Percentiles rank a stretch among this genome's conserved stretches.
These are phyloP conservation scores for Tricholauxania praeusta DNA, from an alignment of 2,888 invertebrate species.

Conservation along the genomic window DNA sequence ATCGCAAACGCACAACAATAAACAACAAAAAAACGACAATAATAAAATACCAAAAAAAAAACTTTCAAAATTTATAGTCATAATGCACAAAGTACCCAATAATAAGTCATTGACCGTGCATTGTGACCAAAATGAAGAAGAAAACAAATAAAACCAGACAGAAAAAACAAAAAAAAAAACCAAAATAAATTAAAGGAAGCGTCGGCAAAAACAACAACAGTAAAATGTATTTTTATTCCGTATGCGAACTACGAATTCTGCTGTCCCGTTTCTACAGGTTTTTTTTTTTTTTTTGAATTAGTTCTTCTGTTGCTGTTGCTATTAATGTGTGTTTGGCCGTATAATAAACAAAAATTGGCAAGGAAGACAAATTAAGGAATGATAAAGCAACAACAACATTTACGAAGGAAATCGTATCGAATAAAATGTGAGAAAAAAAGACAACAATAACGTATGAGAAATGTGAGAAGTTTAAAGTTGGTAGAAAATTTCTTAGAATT, in stretches of 20 bases:
- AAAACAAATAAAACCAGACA: background rate
- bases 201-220: constrained; percentile 3
- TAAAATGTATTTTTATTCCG: constrained; percentile 9
- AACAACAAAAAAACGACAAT: background rate
- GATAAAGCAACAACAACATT: constrained; percentile 10
- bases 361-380: constrained; percentile 22
- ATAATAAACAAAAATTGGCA: constrained; percentile 1
- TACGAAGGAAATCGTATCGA: background rate
- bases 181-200: constrained; percentile 28
- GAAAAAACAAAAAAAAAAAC: background rate
- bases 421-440: constrained; percentile 5
- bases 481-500: too few species aligned
- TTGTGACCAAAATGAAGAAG: constrained; percentile 15
- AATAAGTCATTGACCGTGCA: constrained; percentile 27
- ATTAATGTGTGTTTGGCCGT: background rate
- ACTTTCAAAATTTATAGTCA: background rate
- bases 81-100: constrained; percentile 18
- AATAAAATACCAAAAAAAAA: background rate
- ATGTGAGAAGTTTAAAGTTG: constrained; percentile 3
- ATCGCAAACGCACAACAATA: background rate
- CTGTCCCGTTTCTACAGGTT: background rate
- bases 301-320: background rate
- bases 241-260: constrained; percentile 4
- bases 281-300: too few species aligned
- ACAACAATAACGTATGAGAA: background rate